phyloP scores from a whole-genome alignment of 2,797 vertebrate species.

The Myotis daubentonii region DNA sequence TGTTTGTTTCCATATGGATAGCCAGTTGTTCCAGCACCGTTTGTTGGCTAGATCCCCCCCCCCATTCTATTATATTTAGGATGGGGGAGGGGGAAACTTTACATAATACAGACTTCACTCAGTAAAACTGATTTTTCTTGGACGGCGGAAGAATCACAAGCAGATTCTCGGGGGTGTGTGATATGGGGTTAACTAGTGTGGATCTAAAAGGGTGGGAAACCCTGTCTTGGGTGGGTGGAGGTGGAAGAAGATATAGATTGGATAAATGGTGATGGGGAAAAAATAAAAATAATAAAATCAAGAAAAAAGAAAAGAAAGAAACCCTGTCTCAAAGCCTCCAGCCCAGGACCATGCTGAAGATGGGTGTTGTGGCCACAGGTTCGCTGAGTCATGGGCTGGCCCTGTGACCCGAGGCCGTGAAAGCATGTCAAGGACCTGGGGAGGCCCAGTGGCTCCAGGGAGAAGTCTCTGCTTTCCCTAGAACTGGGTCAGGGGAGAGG shows the following conservation, averaged over 20 bases:
- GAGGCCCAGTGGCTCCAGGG: not conserved
- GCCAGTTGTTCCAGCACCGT: not conserved
- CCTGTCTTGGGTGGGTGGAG: not conserved
- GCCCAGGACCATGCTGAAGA: not conserved
- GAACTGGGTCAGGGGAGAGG: not conserved
- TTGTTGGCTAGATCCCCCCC: not conserved
- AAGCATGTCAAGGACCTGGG: not conserved
- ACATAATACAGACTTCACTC: not conserved
- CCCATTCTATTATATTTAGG: not conserved
- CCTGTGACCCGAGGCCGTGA: not conserved
- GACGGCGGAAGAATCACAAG: not conserved
- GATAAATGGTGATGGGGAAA: not conserved
- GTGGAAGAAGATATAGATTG: not conserved
- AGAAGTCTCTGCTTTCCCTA: not conserved
- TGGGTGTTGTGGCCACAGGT: not conserved
- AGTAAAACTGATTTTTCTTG: not conserved
- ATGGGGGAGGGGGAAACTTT: not conserved
- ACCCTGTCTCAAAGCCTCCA: not conserved
- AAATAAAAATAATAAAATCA: not conserved
- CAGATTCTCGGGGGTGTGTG: not conserved
- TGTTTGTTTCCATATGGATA: not conserved
- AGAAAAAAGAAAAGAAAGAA: not conserved
- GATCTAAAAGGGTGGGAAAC: not conserved
- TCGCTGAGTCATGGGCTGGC: accelerated
- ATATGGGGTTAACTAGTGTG: not conserved